Percentiles rank a stretch among this genome's conserved stretches.
Conservation (phyloP, 2,113 vertebrate species). For the Scytalopus superciliaris region DNA sequence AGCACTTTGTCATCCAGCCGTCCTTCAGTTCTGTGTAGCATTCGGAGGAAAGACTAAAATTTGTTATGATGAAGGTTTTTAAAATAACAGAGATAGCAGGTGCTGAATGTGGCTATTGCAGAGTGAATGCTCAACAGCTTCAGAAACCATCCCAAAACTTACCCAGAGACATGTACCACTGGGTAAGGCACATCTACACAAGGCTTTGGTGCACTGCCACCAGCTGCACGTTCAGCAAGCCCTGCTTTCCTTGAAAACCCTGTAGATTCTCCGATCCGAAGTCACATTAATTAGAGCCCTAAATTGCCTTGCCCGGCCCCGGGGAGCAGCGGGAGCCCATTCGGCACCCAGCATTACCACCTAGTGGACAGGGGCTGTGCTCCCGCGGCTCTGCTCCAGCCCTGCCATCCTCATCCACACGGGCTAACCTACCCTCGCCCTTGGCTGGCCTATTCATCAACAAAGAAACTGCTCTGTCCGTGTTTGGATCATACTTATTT, state of each 20-base stretch:
- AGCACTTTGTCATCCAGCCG: background rate
- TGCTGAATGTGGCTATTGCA: background rate
- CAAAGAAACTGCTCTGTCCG: background rate
- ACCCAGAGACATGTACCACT: background rate
- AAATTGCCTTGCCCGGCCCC: background rate
- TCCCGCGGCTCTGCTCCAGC: background rate
- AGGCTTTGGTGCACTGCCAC: background rate
- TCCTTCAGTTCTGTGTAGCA: background rate
- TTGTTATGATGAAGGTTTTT: background rate
- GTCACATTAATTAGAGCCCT: background rate
- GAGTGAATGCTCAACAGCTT: background rate
- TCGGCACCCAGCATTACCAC: background rate
- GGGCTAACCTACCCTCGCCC: rapidly evolving
- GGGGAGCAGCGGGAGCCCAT: background rate
- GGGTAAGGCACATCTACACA: background rate
- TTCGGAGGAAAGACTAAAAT: background rate
- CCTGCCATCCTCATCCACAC: rapidly evolving
- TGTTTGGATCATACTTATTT: background rate
- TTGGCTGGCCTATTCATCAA: rapidly evolving
- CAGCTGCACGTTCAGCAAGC: background rate
- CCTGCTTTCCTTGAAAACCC: background rate
- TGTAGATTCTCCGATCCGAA: background rate
- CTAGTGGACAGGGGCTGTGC: background rate
- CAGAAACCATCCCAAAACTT: background rate
- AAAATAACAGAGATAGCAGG: background rate